Base-by-base conservation (phyloP, 2,888 invertebrate genomes). In the Diabrotica balteata region DNA sequence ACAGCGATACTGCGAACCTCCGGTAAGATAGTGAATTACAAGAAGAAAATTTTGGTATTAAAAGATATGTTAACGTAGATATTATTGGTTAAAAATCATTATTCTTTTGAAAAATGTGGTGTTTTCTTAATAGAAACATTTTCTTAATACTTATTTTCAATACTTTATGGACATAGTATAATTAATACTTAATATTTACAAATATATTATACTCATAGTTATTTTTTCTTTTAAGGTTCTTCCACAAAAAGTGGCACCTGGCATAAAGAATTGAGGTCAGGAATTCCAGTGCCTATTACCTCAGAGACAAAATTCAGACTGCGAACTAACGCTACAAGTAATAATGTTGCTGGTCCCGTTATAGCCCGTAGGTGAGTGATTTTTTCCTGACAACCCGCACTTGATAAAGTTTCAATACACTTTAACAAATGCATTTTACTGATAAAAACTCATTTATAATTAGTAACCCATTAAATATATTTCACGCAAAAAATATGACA, bases 241-340 rank as follows among this genome's bases (percentile, higher is more conserved):
- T 75, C 79, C 11, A 75, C 72, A 46, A 74, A 71, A 72, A 78
- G 78, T 64, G 77, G 76, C 10, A 66, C 72, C 50, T 80, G 79
- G 79, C 73, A 78, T 11, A 78, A 75, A 63, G 81, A 81, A 60
- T 76, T 81, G 52, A 76, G 80, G 69, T 82, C 83, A 8, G 82
- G 82, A n/a, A 84, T 84, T 68, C 84, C 84, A n/a, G 75, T 84
- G 62, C 82, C 83, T 6, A 80, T 83, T 22, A 68, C 70, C 32
- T 66, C 75, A 1, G 77, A 77, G 60, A 71, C 65, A 7, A 77
- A 78, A 71, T 69, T 77, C 66, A 64, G 80, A 73, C 66, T 77
- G 65, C 51, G 79, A 72, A 72, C 74, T 70, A 74, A 72, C 59
- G 63, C 62, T 47, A 59, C 61, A n/a, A 69, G 45, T 4, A 72